Percentiles rank a stretch among this genome's conserved stretches.
Evolutionary conservation across 2,888 invertebrate species (phyloP).

Genomic region (Acleris emargana): DNA sequence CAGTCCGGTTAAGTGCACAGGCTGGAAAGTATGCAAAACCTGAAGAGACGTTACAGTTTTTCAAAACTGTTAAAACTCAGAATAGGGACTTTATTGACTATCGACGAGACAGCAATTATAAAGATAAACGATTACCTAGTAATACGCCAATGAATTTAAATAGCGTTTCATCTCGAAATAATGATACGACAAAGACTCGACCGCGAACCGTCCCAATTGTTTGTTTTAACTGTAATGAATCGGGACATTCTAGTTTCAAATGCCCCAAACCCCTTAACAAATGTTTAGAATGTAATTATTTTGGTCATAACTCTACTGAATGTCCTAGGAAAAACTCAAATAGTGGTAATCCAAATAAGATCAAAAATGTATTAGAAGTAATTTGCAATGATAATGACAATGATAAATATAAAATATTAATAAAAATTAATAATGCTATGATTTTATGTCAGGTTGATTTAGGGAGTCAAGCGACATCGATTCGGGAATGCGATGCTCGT

Average conservation of each 20-base stretch:
- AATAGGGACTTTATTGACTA: background rate
- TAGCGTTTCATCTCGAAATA: background rate
- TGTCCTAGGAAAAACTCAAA: background rate
- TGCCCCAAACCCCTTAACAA: background rate
- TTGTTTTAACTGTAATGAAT: slow-evolving; percentile 1
- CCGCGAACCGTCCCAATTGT: background rate
- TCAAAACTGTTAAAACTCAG: background rate
- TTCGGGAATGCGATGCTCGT: background rate
- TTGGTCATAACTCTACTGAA: background rate
- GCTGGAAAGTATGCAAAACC: background rate
- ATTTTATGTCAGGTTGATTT: background rate
- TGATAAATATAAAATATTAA: background rate
- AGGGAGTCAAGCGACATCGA: slow-evolving; percentile 1
- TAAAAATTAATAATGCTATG: background rate
- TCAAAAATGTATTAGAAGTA: background rate
- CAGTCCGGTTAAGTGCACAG: background rate
- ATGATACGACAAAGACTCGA: background rate
- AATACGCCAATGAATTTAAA: background rate
- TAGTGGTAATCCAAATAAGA: background rate
- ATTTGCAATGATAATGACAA: background rate
- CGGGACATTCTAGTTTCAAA: slow-evolving; percentile 1
- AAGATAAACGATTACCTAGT: background rate
- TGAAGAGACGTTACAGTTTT: background rate
- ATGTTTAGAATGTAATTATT: background rate
- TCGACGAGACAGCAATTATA: background rate